A percentile compares a stretch with the other conserved stretches of the same genome.
Evolutionary conservation across 2,888 invertebrate species (phyloP).

Genomic region (Timandra comae): DNA sequence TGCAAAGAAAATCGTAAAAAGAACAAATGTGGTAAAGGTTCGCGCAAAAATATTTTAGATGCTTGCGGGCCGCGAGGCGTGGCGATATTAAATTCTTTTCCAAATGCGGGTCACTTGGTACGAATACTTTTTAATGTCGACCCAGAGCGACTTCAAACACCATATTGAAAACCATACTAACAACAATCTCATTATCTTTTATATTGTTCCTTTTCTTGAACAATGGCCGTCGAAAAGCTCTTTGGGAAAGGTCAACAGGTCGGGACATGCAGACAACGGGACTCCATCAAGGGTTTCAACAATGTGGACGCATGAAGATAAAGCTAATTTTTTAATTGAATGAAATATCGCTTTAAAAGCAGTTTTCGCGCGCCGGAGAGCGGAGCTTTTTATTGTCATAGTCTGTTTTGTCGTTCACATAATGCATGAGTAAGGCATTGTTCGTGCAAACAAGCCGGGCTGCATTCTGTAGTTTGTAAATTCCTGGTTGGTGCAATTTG

Average conservation of each 20-base stretch:
- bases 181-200: constrained; percentile 4
- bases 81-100: constrained; percentile 38
- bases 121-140: constrained; percentile 15
- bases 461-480: constrained; percentile 44
- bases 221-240: not conserved
- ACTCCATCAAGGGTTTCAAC: not conserved
- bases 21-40: constrained; percentile 27
- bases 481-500: constrained; percentile 50
- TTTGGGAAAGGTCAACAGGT: constrained; percentile 1
- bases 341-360: constrained; percentile 4
- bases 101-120: constrained; percentile 23
- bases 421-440: constrained; percentile 36
- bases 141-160: constrained; percentile 2
- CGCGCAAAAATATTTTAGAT: constrained; percentile 33
- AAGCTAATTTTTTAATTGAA: constrained; percentile 11
- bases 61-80: constrained; percentile 17
- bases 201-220: not conserved
- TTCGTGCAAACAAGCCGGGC: constrained; percentile 26
- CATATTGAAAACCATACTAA: constrained; percentile 8
- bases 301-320: constrained; percentile 1
- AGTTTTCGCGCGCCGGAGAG: constrained; percentile 5
- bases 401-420: constrained; percentile 29
- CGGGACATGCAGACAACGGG: not conserved
- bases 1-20: constrained; percentile 22
- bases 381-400: constrained; percentile 24